Evolutionary conservation across 2,113 vertebrate genomes (phyloP), one percentile per base, ranked within the genome.

Genomic region (Chaetorhynchus papuensis): DNA sequence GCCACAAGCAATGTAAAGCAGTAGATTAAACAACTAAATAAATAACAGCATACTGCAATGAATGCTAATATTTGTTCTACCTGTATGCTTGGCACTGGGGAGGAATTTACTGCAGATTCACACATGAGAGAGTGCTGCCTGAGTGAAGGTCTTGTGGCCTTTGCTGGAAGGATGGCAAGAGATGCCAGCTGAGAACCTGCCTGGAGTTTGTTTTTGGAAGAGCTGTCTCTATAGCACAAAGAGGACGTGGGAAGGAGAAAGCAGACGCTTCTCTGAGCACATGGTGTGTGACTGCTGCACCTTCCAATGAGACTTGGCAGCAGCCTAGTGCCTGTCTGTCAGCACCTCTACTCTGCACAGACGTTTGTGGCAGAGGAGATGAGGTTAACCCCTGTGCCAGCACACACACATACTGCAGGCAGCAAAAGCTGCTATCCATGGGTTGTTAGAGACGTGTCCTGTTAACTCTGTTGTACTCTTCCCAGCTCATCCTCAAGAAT

Each of bases 21-120:
- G 80, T 50, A 86, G 76, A 83, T 92, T 75, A 90, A 92, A 90
- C 28, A 92, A 63, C 79, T 72, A 90, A 96, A 78, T 52, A 96
- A 90, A 59, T 78, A 94, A 82, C 13, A 59, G 37, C 22, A 56
- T 87, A 71, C 41, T 7, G 3, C 65, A 77, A 28, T 57, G 89
- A 89, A 92, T 79, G 60, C n/a, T 89, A 92, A 92, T 78, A 83
- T 23, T 89, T 86, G 26, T 82, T 86, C 81, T 82, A 94, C 81
- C 81, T 93, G 53, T 30, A 18, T 3, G 10, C 56, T 47, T 70
- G 52, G 77, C 64, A 59, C 15, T 10, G 30, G 50, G 52, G 37
- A 89, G 42, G 53, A 87, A 69, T 82, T 75, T 76, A 56, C 44
- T 28, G 64, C 68, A 75, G 61, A 82, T 72, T 60, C 0, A 6